phyloP scores from a whole-genome alignment of 1,140 invertebrate species.

The Pseudomyrmex flavicornis region DNA sequence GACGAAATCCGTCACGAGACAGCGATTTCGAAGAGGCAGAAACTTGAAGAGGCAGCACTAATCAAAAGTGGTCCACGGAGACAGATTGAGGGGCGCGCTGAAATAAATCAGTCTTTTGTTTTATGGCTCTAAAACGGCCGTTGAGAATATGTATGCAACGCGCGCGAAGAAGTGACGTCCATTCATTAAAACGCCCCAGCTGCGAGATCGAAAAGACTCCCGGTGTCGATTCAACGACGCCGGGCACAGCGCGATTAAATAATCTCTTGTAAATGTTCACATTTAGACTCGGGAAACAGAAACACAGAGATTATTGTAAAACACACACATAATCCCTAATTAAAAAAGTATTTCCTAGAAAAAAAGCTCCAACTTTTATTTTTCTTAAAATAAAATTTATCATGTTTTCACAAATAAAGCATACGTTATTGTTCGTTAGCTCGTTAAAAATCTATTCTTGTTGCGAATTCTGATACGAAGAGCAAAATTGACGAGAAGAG shows the following conservation, averaged over 20 bases:
- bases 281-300: not conserved
- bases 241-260: constrained; percentile 42
- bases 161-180: constrained; percentile 73
- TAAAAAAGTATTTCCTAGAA: too few species aligned
- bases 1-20: constrained; percentile 43
- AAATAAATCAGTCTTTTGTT: constrained; percentile 83
- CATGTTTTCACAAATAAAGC: not conserved
- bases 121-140: constrained; percentile 79
- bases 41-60: constrained; percentile 69
- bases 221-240: constrained; percentile 51
- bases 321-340: not conserved
- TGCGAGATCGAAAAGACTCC: constrained; percentile 72
- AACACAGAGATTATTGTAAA: constrained; percentile 16
- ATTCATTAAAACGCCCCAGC: constrained; percentile 80
- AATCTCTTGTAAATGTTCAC: constrained; percentile 18
- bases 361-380: not conserved
- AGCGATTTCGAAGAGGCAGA: constrained; percentile 38
- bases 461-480: constrained; percentile 1
- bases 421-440: not conserved
- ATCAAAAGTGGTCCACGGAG: constrained; percentile 80
- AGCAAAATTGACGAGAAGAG: constrained; percentile 32
- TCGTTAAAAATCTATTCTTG: not conserved
- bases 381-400: constrained; percentile 6
- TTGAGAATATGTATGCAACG: constrained; percentile 74
- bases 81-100: constrained; percentile 77